Evolutionary conservation across 2,888 invertebrate species (phyloP), one percentile per base, ranked within the genome.

Genomic region (Apotomis turbidana): DNA sequence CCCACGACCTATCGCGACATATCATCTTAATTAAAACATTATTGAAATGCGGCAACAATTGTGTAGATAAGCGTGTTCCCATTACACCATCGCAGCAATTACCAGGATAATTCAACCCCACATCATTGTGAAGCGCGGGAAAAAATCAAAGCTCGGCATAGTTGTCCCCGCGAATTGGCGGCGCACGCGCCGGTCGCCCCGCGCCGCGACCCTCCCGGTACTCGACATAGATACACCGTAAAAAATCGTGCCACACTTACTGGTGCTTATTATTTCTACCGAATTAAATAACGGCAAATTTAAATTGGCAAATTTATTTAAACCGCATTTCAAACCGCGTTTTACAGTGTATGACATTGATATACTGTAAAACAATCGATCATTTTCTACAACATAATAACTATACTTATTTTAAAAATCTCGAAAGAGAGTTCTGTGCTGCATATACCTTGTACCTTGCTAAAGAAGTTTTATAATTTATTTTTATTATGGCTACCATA

Each of bases 161-260:
- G 83, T 83, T 90, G 90, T 90, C 91, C 85, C 86, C 86, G 80
- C 87, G 87, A 85, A 86, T 88, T 84, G 83, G 73, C 73, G 68
- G 73, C 83, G 83, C 88, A 86, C 83, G 87, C 88, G 86, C 78
- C 68, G 73, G 58, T 38, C 68, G 41, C 46, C 52, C 68, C 5
- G 68, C 63, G 73, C 69, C 46, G 54, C 68, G 61, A 52, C 64
- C 54, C 71, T 62, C 70, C 68, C 69, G 71, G 70, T 70, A 74
- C 74, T 68, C 71, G 13, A 68, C 68, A 73, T 67, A 64, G 70
- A 70, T 74, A 68, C 68, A 68, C 68, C 71, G 46, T 72, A 46
- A 27, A 58, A 52, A 72, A 68, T 72, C 62, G n/a, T 51, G 61
- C 62, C 51, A 62, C 46, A 71, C 46, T 66, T 62, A 62, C 44